A percentile compares a stretch with the other conserved stretches of the same genome.
phyloP scores from a whole-genome alignment of 2,888 invertebrate species.

The Operophtera brumata region DNA sequence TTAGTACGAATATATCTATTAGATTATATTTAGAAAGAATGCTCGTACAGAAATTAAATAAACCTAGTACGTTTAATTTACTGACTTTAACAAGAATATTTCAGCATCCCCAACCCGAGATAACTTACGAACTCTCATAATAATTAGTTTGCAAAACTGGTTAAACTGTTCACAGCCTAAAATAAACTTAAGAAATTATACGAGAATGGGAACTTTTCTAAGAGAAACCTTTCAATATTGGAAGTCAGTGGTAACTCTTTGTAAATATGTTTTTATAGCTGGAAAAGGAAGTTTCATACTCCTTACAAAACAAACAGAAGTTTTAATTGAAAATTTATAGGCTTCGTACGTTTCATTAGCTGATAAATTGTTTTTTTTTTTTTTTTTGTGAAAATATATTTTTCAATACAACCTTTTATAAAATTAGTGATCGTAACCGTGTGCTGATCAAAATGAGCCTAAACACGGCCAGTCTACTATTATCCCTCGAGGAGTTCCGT shows the following conservation, averaged over 20 bases:
- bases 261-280: slow-evolving; percentile 22
- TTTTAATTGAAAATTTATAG: slow-evolving; percentile 37
- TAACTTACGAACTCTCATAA: slow-evolving; percentile 7
- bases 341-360: slow-evolving; percentile 30
- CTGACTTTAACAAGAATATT: not conserved
- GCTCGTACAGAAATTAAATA: too few species aligned
- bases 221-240: slow-evolving; percentile 25
- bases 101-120: slow-evolving; percentile 5
- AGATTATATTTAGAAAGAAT: not conserved
- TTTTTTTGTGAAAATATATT: too few species aligned
- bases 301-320: slow-evolving; percentile 30
- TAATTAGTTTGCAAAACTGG: slow-evolving; percentile 18
- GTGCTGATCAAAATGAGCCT: too few species aligned
- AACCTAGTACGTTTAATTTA: too few species aligned
- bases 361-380: slow-evolving; percentile 29
- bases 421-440: too few species aligned
- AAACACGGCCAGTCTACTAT: too few species aligned
- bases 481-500: too few species aligned
- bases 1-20: too few species aligned
- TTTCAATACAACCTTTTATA: too few species aligned
- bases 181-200: slow-evolving; percentile 26
- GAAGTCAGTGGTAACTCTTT: slow-evolving; percentile 20
- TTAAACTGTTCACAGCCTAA: slow-evolving; percentile 6
- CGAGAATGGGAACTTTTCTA: slow-evolving; percentile 18
- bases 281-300: slow-evolving; percentile 20